Evolutionary conservation across 2,113 vertebrate genomes (phyloP), one percentile per base, ranked within the genome.

Genomic region (Amblyornis subalaris): DNA sequence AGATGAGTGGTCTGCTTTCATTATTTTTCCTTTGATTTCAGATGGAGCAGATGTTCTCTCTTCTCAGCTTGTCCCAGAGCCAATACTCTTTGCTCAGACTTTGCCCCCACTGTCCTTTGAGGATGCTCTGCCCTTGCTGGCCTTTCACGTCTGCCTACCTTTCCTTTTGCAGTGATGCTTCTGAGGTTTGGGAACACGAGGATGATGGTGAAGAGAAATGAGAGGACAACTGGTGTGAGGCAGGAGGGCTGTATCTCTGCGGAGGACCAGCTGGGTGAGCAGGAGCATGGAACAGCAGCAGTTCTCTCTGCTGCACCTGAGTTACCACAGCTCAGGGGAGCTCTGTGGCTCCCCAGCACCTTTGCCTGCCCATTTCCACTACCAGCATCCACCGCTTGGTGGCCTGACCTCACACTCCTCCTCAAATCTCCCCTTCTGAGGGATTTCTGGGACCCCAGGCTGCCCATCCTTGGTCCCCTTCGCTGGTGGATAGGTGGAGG

Each of bases 361-460:
- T 72, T 71, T 62, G 71, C 33, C n/a, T 51, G 57, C 48, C 33
- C 1, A 0, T 81, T 81, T 85, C 6, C 40, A 12, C 19, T 23
- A 48, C 20, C 51, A 62, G 25, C 2, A 1, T 38, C 21, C 9
- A 22, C 22, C 2, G 4, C 10, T 35, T 0, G 0, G 14, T 60
- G 50, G 28, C 11, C n/a, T 57, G 71, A 17, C 23, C 38, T 62
- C 50, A 28, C 1, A 6, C 15, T 85, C 24, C 47, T 70, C 42
- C 70, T 55, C 50, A 51, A 17, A 90, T 58, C 7, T 22, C 35
- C 7, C 50, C 62, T 88, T 85, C 53, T 50, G 21, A 26, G 38
- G 13, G 18, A 44, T 66, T 86, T 85, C 33, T 73, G 33, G 65
- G 53, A 48, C 28, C 20, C 22, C 12, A 26, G n/a, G 12, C 25